Evolutionary conservation across 2,113 vertebrate genomes (phyloP).

Genomic region (Holacanthus passer): DNA sequence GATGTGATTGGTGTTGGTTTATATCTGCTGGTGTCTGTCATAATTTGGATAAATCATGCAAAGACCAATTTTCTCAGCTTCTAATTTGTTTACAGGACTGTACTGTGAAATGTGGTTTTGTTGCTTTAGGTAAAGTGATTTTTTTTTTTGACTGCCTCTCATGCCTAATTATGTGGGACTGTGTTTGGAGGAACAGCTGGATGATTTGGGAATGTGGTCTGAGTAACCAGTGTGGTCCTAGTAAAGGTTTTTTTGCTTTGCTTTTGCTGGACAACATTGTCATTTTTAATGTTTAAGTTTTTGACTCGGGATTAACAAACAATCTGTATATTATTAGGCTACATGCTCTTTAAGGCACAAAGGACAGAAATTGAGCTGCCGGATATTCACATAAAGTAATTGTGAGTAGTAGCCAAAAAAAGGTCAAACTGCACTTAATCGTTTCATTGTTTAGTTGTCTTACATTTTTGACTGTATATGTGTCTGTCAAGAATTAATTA

Average conservation of each 20-base stretch:
- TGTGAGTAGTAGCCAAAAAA: not conserved
- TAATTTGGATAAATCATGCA: not conserved
- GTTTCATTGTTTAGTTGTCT: not conserved
- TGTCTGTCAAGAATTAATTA: not conserved
- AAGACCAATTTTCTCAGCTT: constrained; percentile 1
- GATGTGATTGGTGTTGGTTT: not conserved
- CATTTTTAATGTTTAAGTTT: not conserved
- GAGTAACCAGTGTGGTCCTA: not conserved
- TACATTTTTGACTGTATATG: not conserved
- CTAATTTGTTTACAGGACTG: constrained; percentile 12
- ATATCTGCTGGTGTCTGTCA: not conserved
- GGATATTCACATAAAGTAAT: not conserved
- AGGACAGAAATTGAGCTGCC: not conserved
- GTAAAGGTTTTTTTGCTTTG: not conserved
- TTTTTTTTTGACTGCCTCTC: not conserved
- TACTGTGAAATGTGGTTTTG: not conserved
- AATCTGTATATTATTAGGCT: not conserved
- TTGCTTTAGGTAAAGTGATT: constrained; percentile 20
- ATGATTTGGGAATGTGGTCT: constrained; percentile 9
- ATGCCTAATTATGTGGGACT: not conserved
- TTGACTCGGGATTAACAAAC: not conserved
- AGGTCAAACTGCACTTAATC: too few species aligned
- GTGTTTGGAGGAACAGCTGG: not conserved
- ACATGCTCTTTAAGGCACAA: not conserved
- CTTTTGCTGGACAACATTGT: not conserved